Base-by-base conservation (phyloP, 2,888 invertebrate genomes). In the Drosophila rellima region DNA sequence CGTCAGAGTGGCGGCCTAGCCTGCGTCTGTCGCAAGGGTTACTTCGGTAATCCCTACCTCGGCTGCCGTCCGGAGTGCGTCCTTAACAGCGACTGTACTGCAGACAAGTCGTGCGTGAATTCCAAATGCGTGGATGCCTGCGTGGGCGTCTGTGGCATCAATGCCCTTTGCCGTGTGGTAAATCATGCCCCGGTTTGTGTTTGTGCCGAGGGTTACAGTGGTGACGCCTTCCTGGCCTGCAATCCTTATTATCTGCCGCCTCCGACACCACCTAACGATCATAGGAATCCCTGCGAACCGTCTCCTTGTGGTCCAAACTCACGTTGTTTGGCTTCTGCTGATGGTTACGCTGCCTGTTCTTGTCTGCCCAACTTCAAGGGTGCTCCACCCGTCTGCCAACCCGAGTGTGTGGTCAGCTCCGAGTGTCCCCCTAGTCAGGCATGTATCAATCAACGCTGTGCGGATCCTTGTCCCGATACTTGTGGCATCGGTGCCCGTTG, bases 231-330 rank as follows among this genome's bases (percentile, higher is more conserved):
- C 82, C 93, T 95, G 26, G 94, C 95, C 74, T 97, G 97, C 88
- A 95, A 94, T 90, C 94, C 94, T n/a, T 91, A 92, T 61, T 90
- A 91, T 45, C 67, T 92, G 18, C 93, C 93, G 57, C 92, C 93
- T 60, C 78, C 74, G 33, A 82, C 89, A 33, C 73, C 57, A 91
- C 93, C 56, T 17, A 17, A 18, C 3, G 78, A 72, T 23, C 62
- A 65, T 2, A 90, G 93, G 61, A 96, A 96, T 87, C 96, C 95
- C 11, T 97, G 97, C 90, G 96, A 96, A 89, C 96, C 96, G 54
- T 96, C 96, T 17, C 97, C 97, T 0, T 97, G 97, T 89, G 97
- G 96, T 33, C 95, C 96, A 4, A 95, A 95, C 91, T 96, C 96
- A 67, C 94, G 96, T 80, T 97, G 97, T 87, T 93, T 96, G 40